phyloP scores from a whole-genome alignment of 1,140 invertebrate species.

The Amphibalanus amphitrite region DNA sequence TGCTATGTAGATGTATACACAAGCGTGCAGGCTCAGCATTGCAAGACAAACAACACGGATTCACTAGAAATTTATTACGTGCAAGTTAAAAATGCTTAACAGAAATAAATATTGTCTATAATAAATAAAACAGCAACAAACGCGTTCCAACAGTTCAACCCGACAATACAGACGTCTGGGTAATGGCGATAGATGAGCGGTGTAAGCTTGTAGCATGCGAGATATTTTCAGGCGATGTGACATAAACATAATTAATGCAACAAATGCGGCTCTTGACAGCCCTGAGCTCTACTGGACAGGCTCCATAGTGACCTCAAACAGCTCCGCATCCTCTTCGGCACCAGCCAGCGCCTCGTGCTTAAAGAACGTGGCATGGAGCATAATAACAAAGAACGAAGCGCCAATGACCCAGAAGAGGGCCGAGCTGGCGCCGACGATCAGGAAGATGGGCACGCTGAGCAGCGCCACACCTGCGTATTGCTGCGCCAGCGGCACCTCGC shows the following conservation, averaged over 20 bases:
- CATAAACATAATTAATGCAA: neutral
- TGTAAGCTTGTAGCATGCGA: neutral
- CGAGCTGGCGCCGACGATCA: constrained; percentile 57
- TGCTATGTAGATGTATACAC: too few species aligned
- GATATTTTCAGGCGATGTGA: neutral
- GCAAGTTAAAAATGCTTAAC: neutral
- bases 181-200: neutral
- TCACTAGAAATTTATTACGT: neutral
- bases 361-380: constrained; percentile 56
- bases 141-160: neutral
- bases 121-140: neutral
- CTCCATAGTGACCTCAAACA: constrained; percentile 38
- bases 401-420: constrained; percentile 60
- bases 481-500: constrained; percentile 48
- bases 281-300: neutral
- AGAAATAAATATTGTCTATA: neutral
- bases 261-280: neutral
- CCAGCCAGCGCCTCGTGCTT: constrained; percentile 43
- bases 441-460: constrained; percentile 56
- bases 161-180: neutral
- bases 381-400: constrained; percentile 47
- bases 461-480: constrained; percentile 50
- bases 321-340: constrained; percentile 31
- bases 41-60: too few species aligned
- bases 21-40: too few species aligned